Base-by-base conservation (phyloP, 2,113 vertebrate species). In the Varanus komodoensis region DNA sequence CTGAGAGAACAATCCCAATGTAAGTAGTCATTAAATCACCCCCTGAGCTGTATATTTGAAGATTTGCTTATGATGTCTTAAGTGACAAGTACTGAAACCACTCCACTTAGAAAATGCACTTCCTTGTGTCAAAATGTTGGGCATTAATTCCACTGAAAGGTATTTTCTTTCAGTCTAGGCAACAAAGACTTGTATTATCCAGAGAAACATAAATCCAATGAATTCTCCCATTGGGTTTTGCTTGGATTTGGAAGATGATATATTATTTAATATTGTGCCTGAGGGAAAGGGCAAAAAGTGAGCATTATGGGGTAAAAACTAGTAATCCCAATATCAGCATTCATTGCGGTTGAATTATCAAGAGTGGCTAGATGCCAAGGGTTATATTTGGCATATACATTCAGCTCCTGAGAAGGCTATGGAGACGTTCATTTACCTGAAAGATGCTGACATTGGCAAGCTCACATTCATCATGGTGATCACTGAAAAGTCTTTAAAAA, bases 11-110 rank as follows among this genome's bases (percentile, higher is more conserved):
- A 94, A 95, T 90, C 83, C 75, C 87, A 95, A 92, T 94, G 93
- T 92, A 95, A 95, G 93, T 89, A 81, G 0, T 81, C 69, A 84
- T 88, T 86, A 92, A 87, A 94, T 80, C 89, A 93, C 90, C 48
- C 38, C 74, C 78, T 29, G 64, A 89, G 74, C 90, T 0, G 0
- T 91, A 84, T 91, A 89, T 93, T 90, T 89, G 38, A 75, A 85
- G 93, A 93, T 92, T 91, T 57, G 44, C 90, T 96, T 95, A 87
- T 93, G 93, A 93, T 89, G 48, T 93, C 71, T 92, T 73, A 92
- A 86, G 75, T 80, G 89, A 38, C 89, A 86, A 90, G 77, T n/a
- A 92, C 27, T 68, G 82, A 87, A 57, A 71, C 73, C 61, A 79
- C 74, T 79, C 48, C 67, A 48, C 80, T 84, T 78, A 68, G 74